phyloP scores from a whole-genome alignment of 2,888 invertebrate species.

The Epirrita christyi region DNA sequence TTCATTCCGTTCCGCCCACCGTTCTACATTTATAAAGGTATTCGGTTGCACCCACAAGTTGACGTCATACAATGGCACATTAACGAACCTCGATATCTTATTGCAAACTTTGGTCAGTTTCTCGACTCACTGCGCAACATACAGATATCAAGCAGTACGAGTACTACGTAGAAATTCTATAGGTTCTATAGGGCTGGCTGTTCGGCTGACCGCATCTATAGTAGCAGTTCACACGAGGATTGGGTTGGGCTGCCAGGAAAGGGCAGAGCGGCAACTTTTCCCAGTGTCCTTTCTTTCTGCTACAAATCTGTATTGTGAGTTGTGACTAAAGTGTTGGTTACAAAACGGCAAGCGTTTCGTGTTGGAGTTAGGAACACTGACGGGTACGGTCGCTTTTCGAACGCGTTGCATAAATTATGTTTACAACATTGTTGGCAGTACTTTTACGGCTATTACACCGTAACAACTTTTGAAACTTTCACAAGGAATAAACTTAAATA shows the following conservation, averaged over 20 bases:
- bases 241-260: too few relatives aligned
- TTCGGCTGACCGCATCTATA: too few relatives aligned
- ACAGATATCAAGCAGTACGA: too few relatives aligned
- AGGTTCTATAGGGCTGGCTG: too few relatives aligned
- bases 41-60: constrained; percentile 45
- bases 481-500: constrained; percentile 32
- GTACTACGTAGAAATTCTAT: too few relatives aligned
- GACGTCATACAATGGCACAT: constrained; percentile 50
- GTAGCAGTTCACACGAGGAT: too few relatives aligned
- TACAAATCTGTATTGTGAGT: too few relatives aligned
- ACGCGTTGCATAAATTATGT: constrained; percentile 46
- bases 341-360: constrained; percentile 22
- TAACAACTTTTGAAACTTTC: constrained; percentile 27
- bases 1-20: constrained; percentile 38
- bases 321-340: constrained; percentile 13
- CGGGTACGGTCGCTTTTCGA: constrained; percentile 33
- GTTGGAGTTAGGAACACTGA: constrained; percentile 22
- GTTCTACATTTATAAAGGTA: constrained; percentile 42
- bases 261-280: too few relatives aligned
- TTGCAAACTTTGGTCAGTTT: constrained; percentile 36
- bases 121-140: neutral
- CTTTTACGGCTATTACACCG: constrained; percentile 16
- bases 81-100: constrained; percentile 40
- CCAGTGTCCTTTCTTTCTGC: too few relatives aligned
- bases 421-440: constrained; percentile 27